Evolutionary conservation across 2,113 vertebrate species (phyloP), one percentile per base, ranked within the genome.

Genomic region (Tragelaphus buxtoni): DNA sequence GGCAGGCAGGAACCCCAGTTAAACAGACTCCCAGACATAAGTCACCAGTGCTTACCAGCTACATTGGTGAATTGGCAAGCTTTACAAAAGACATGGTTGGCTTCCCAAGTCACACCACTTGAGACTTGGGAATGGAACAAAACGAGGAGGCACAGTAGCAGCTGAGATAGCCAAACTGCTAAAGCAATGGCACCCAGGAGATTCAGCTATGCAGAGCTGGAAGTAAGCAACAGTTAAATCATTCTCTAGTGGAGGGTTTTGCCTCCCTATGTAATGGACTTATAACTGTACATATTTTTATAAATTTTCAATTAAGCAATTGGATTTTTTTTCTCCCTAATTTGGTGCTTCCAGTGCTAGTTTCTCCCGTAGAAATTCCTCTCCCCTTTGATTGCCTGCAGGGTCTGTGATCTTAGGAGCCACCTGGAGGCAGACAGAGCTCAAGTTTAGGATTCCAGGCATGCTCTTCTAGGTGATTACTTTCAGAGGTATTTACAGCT

Each of bases 301-400:
- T 96, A 97, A 97, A 98, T 98, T 98, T 98, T 98, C 97, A 98
- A 98, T 98, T 97, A 98, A 98, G 91, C 91, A 95, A 96, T 96
- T 98, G 95, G 90, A 97, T 98, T 98, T 77, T 98, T 77, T 97
- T 97, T 97, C 93, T 98, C 97, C 94, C 85, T 97, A 97, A 95
- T 96, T 98, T 97, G 96, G 88, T 97, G 84, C 91, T 95, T 97
- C 76, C 94, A 82, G 39, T 88, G 0, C 69, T 94, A 4, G 4
- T 92, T 97, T 96, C 76, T 98, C 55, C 69, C 89, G 77, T 84
- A 61, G 83, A 96, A 96, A 97, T 96, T 96, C 96, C 95, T 97
- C 69, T 14, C 5, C 26, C 24, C 77, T 79, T 26, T 58, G 65
- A 39, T 35, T 58, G 3, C 95, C 92, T 93, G 94, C 81, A 96